Percentiles rank a stretch among this genome's conserved stretches.
phyloP scores from a whole-genome alignment of 2,113 vertebrate genomes.

The Tamias sibiricus region DNA sequence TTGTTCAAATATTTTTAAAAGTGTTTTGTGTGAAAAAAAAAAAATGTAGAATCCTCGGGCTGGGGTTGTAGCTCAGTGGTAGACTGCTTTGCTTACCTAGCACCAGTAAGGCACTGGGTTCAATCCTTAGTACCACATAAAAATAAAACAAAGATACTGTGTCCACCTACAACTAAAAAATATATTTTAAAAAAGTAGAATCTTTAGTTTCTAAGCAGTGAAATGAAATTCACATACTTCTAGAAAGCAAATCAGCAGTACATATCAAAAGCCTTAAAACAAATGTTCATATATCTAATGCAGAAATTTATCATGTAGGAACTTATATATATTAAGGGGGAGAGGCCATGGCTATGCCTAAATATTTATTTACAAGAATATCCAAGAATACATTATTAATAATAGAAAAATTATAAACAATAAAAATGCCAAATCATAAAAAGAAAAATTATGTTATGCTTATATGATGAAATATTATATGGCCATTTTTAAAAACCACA shows the following conservation, averaged over 20 bases:
- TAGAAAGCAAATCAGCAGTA: background rate
- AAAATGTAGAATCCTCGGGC: background rate
- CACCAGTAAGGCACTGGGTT: too few species aligned
- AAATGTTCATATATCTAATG: conserved; percentile 8
- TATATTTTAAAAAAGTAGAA: background rate
- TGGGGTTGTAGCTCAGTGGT: too few species aligned
- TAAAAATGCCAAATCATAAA: background rate
- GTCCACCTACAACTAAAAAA: too few species aligned
- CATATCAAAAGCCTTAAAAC: background rate
- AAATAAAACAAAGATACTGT: too few species aligned
- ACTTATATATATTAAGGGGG: background rate
- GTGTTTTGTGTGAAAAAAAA: background rate
- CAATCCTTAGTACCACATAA: too few species aligned
- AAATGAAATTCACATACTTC: background rate
- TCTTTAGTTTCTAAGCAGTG: background rate
- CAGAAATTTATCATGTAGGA: background rate
- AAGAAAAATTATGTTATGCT: background rate
- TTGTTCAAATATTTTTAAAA: conserved; percentile 12
- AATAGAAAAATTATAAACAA: conserved; percentile 16
- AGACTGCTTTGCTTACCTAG: too few species aligned
- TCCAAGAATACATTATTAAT: background rate
- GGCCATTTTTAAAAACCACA: conserved; percentile 9
- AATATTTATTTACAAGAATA: background rate
- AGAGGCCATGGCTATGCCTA: background rate
- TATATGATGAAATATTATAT: background rate